Evolutionary conservation across 2,113 vertebrate species (phyloP).

Genomic region (Siniperca chuatsi): DNA sequence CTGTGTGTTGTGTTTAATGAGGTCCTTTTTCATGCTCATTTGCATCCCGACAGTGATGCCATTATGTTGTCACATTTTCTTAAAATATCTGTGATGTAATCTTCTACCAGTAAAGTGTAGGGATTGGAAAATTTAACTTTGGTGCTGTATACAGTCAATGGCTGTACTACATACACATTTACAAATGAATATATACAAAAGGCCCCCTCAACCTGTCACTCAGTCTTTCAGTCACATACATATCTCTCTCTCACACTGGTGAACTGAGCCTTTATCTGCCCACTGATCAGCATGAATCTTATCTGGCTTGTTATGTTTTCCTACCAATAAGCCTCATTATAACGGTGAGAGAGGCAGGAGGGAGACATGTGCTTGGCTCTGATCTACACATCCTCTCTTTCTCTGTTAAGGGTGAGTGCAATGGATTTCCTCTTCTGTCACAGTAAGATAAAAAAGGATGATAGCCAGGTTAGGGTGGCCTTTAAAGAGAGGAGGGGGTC

Average conservation of each 20-base stretch:
- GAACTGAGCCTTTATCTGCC: constrained; percentile 54
- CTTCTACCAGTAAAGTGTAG: neutral
- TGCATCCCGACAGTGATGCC: constrained; percentile 30
- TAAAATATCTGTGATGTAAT: constrained; percentile 44
- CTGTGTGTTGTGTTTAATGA: constrained; percentile 49
- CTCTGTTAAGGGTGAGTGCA: constrained; percentile 59
- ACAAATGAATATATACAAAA: constrained; percentile 9
- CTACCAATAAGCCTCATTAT: constrained; percentile 63
- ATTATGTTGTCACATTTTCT: constrained; percentile 40
- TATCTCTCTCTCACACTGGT: constrained; percentile 19
- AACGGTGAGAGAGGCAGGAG: constrained; percentile 38
- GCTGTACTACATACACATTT: constrained; percentile 18
- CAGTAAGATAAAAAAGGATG: constrained; percentile 44
- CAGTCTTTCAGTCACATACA: constrained; percentile 34
- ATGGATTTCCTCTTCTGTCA: constrained; percentile 72
- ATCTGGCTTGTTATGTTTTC: constrained; percentile 58
- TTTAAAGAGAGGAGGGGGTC: constrained; percentile 51
- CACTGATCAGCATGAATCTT: constrained; percentile 70
- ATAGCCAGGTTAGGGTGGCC: constrained; percentile 33
- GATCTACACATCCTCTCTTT: constrained; percentile 66
- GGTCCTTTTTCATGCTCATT: constrained; percentile 44
- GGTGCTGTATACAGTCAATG: constrained; percentile 24
- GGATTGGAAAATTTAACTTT: constrained; percentile 23
- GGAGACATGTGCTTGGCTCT: constrained; percentile 63
- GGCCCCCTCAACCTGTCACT: constrained; percentile 20